Evolutionary conservation across 1,140 invertebrate species (phyloP).

Genomic region (Aphelenchoides fujianensis): DNA sequence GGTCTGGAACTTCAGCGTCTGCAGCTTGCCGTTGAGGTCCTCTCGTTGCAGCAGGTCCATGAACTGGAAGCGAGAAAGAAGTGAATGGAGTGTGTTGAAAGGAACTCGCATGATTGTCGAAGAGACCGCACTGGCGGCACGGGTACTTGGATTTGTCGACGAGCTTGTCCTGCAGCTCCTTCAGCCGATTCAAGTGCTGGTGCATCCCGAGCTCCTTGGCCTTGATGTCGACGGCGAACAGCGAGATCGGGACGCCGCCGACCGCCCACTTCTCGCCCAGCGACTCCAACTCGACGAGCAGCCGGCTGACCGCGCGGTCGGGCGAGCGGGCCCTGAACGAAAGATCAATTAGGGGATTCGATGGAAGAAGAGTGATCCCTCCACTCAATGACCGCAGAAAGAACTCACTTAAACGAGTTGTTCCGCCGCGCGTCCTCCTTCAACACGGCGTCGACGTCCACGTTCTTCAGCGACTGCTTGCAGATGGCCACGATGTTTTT

Average conservation of each 20-base stretch:
- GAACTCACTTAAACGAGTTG: constrained; percentile 19
- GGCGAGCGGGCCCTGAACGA: constrained; percentile 63
- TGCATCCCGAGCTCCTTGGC: constrained; percentile 66
- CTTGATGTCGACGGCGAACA: constrained; percentile 67
- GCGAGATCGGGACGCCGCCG: constrained; percentile 54
- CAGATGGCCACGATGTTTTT: constrained; percentile 31
- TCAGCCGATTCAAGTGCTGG: constrained; percentile 71
- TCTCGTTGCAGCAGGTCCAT: constrained; percentile 2
- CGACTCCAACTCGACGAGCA: constrained; percentile 64
- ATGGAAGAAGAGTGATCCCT: neutral
- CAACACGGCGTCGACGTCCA: constrained; percentile 37
- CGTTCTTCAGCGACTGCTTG: constrained; percentile 38
- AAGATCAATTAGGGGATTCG: neutral
- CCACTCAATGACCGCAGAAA: neutral
- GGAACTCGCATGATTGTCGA: constrained; percentile 46
- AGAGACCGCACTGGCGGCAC: constrained; percentile 32
- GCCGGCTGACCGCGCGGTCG: constrained; percentile 69
- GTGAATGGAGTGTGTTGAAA: neutral
- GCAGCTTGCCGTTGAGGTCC: constrained; percentile 20
- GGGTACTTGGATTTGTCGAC: constrained; percentile 21
- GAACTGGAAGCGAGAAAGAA: constrained; percentile 23
- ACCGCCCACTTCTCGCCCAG: constrained; percentile 24
- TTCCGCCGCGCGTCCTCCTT: constrained; percentile 28
- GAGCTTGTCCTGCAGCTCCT: constrained; percentile 72
- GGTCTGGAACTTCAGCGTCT: constrained; percentile 41